Conservation (phyloP, 2,113 vertebrate species). For the Antechinus stuartii region DNA sequence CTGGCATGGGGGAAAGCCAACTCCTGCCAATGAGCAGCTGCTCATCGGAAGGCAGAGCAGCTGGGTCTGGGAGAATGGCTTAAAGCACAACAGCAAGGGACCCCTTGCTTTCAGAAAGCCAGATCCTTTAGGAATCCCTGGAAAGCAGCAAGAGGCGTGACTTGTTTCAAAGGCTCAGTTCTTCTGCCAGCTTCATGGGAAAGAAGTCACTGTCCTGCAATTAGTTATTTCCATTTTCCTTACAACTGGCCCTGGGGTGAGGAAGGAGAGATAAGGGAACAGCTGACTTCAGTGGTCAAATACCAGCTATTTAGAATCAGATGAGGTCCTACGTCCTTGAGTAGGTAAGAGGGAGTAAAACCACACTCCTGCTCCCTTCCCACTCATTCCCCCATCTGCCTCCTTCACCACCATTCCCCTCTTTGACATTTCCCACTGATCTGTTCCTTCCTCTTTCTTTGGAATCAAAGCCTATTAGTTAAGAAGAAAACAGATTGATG, state of each 20-base stretch:
- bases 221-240: background rate
- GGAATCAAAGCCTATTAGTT: background rate
- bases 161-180: background rate
- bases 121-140: constrained; percentile 49
- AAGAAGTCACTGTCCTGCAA: background rate
- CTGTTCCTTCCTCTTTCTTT: background rate
- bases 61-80: constrained; percentile 20
- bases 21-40: background rate
- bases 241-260: background rate
- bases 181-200: background rate
- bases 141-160: constrained; percentile 20
- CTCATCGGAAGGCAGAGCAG: background rate
- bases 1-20: background rate
- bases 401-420: background rate
- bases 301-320: background rate
- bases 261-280: background rate
- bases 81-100: constrained; percentile 43
- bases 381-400: background rate
- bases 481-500: background rate
- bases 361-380: background rate
- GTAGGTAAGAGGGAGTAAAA: background rate
- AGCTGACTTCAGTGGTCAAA: background rate
- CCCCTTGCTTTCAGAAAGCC: background rate
- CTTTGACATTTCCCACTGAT: background rate
- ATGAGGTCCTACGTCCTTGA: background rate